phyloP scores from a whole-genome alignment of 2,113 vertebrate genomes.

The Ivindomyrus marchei region DNA sequence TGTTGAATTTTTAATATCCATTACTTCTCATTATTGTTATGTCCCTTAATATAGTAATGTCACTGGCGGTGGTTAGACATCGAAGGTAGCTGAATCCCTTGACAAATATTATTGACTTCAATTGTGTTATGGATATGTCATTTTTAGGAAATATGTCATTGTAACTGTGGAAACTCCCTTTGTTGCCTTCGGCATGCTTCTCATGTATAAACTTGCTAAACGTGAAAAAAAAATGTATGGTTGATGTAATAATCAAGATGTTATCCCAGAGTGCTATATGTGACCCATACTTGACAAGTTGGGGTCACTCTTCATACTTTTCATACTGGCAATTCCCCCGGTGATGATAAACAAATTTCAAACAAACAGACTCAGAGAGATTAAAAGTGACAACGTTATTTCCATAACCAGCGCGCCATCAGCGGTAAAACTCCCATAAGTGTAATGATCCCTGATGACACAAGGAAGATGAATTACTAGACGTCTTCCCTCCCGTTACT shows the following conservation, averaged over 20 bases:
- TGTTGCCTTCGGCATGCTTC: neutral
- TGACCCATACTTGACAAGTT: conserved; percentile 19
- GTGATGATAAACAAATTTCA: conserved; percentile 24
- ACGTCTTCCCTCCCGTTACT: conserved; percentile 32
- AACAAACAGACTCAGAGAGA: conserved; percentile 34
- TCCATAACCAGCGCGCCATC: conserved; percentile 33
- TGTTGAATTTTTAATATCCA: neutral
- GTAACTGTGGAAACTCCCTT: neutral
- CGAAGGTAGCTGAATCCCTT: neutral
- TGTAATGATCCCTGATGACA: conserved; percentile 49
- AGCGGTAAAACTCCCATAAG: conserved; percentile 36
- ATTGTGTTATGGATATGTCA: neutral
- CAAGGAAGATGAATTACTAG: conserved; percentile 49
- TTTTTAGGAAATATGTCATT: neutral
- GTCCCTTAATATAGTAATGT: neutral
- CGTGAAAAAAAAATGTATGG: neutral
- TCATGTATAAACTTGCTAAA: neutral
- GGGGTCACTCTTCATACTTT: conserved; percentile 28
- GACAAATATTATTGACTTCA: neutral
- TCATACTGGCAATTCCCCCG: conserved; percentile 24
- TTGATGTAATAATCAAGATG: neutral
- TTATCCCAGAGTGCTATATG: neutral
- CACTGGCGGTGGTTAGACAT: neutral
- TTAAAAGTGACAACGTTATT: conserved; percentile 55
- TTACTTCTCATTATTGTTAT: neutral